Percentiles rank a stretch among this genome's conserved stretches.
Conservation (phyloP, 37 sponge, comb jelly and placozoan species). For the Amphimedon queenslandica region DNA sequence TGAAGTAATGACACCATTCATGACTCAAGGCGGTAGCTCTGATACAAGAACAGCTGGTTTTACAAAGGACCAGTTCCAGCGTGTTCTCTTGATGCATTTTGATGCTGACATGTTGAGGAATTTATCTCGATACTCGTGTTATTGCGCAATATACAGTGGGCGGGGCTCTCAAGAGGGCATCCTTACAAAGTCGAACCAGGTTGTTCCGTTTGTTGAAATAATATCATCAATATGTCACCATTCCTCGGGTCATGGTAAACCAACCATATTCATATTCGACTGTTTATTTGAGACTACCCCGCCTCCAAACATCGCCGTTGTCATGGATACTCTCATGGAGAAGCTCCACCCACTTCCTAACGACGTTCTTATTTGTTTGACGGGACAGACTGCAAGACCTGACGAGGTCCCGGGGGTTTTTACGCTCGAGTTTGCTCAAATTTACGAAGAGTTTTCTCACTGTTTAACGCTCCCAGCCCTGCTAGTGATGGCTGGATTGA, state of each 20-base stretch:
- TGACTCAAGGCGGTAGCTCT: not conserved
- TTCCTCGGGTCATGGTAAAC: conserved; percentile 3
- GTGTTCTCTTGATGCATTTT: not conserved
- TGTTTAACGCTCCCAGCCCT: not conserved
- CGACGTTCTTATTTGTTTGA: conserved; percentile 23
- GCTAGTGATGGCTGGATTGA: not conserved
- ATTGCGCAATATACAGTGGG: conserved; percentile 45
- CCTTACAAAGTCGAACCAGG: not conserved
- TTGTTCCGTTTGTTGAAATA: conserved; percentile 13
- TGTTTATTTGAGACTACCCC: conserved; percentile 5
- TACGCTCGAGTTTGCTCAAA: conserved; percentile 22
- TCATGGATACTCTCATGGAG: too few species aligned
- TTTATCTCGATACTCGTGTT: conserved; percentile 19
- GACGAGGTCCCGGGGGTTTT: not conserved
- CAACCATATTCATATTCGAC: conserved; percentile 62
- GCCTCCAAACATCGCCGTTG: not conserved
- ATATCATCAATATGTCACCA: conserved; percentile 2
- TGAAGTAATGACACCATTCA: not conserved
- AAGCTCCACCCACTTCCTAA: not conserved
- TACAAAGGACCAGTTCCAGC: not conserved
- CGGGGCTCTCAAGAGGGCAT: conserved; percentile 31
- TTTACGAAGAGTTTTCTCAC: conserved; percentile 15
- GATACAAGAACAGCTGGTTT: not conserved
- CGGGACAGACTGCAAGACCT: not conserved
- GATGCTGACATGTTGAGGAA: not conserved